Evolutionary conservation across 1,140 invertebrate genomes (phyloP), one percentile per base, ranked within the genome.

Genomic region (Ylistrum balloti): DNA sequence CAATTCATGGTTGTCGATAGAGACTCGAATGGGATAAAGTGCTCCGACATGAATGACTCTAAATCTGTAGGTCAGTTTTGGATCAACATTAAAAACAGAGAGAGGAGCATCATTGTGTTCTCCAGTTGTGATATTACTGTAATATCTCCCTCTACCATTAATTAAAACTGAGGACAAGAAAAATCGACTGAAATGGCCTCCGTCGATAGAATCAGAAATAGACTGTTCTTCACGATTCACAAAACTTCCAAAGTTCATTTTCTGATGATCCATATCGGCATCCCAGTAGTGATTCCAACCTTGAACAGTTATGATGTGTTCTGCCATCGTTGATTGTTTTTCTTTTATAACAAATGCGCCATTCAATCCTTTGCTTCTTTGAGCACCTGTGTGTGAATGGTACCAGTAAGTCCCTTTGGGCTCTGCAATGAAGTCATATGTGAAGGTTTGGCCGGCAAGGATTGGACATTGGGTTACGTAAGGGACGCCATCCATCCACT

Each of bases 401-500:
- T 95, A 96, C 95, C 95, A 95, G 88, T 93, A 94, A 11, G 96
- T 96, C 0, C 96, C 96, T 11, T 86, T 90, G 0, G 93, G 94
- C n/a, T 91, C 56, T 0, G 95, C 95, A 34, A 88, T 90, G 48
- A 96, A 98, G 96, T 98, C 97, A 94, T 99, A 98, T 93, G 98
- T 98, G 96, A 99, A 99, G 0, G 97, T 98, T 93, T 98, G 98
- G 93, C 98, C 97, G 94, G 98, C 97, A 90, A 97, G 96, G 93
- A 99, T 99, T 3, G 98, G 98, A 96, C 98, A 99, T 95, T 99
- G 98, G 0, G 98, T 99, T 10, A 99, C 97, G 91, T 98, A 98
- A 7, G 98, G 98, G 35, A 99, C 98, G 45, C 98, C 98, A 95
- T 99, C 98, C 96, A 98, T 99, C 96, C 98, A 98, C 93, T 98